Percentiles rank a stretch among this genome's conserved stretches.
phyloP scores from a whole-genome alignment of 2,797 vertebrate species.

The Cryptoprocta ferox region DNA sequence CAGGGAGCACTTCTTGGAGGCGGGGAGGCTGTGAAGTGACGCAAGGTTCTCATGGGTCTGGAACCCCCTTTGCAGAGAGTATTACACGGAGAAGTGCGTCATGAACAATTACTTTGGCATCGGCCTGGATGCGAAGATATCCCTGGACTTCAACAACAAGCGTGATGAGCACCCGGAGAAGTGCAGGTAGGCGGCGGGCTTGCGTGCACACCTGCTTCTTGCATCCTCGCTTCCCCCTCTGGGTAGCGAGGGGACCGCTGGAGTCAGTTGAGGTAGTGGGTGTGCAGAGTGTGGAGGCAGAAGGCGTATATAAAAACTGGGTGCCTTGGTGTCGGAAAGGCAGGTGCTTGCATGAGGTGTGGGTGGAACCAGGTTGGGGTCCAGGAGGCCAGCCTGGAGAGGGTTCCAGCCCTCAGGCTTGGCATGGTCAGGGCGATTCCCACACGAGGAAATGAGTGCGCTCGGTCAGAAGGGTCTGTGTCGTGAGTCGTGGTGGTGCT shows the following conservation, averaged over 20 bases:
- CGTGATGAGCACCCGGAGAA: conserved; percentile 98
- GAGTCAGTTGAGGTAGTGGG: accelerated
- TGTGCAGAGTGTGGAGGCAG: neutral
- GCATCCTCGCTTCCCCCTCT: accelerated
- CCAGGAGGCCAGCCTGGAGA: neutral
- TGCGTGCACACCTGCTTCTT: accelerated
- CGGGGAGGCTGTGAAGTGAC: too few relatives aligned
- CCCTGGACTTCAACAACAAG: conserved; percentile 99
- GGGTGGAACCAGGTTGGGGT: too few relatives aligned
- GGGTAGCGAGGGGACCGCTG: accelerated
- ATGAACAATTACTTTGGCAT: conserved; percentile 99
- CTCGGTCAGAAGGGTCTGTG: neutral
- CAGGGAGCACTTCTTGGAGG: neutral
- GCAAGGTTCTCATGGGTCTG: neutral
- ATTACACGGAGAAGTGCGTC: conserved; percentile 96
- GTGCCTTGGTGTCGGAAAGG: accelerated
- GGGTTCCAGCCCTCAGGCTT: neutral
- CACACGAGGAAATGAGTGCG: neutral
- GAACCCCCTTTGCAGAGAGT: conserved; percentile 87
- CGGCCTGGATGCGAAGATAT: conserved; percentile 97
- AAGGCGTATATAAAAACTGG: neutral
- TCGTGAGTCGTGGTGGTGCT: accelerated
- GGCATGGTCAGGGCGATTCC: neutral
- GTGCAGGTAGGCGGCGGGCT: conserved; percentile 90
- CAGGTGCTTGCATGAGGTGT: neutral